Evolutionary conservation across 2,797 vertebrate genomes (phyloP).

Genomic region (Melanitta fusca): DNA sequence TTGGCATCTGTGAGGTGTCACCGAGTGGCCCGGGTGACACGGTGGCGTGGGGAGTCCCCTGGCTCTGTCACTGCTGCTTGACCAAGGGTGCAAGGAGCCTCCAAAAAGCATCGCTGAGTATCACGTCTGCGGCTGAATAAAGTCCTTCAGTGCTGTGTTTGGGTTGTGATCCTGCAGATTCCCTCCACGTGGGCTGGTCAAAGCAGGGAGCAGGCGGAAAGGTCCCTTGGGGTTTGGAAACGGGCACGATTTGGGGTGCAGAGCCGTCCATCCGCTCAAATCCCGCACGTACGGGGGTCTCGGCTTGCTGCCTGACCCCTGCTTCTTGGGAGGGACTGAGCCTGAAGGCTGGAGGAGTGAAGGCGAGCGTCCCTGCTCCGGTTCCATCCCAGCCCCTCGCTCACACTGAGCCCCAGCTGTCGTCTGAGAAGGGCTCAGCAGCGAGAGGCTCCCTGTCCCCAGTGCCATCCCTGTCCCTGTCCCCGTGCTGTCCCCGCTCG

Average conservation of each 20-base stretch:
- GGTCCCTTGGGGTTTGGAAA: not conserved
- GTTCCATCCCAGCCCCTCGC: fast-evolving
- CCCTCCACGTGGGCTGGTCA: no score
- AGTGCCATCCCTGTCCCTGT: fast-evolving
- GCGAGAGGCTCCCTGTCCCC: fast-evolving
- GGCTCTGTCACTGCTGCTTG: no score
- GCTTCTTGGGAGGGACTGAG: not conserved
- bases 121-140: not conserved
- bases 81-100: no score
- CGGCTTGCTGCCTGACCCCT: fast-evolving
- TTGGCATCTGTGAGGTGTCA: not conserved
- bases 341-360: not conserved
- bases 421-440: not conserved
- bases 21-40: no score
- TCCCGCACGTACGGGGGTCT: fast-evolving
- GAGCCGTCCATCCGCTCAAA: not conserved
- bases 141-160: no score
- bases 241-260: not conserved
- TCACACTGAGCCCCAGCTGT: fast-evolving
- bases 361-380: fast-evolving
- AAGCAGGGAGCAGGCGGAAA: not conserved
- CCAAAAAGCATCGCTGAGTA: not conserved
- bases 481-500: no score
- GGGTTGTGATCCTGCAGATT: no score
- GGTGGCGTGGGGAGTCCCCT: no score